phyloP scores from a whole-genome alignment of 2,888 invertebrate species.

The Sarcophaga variegata region DNA sequence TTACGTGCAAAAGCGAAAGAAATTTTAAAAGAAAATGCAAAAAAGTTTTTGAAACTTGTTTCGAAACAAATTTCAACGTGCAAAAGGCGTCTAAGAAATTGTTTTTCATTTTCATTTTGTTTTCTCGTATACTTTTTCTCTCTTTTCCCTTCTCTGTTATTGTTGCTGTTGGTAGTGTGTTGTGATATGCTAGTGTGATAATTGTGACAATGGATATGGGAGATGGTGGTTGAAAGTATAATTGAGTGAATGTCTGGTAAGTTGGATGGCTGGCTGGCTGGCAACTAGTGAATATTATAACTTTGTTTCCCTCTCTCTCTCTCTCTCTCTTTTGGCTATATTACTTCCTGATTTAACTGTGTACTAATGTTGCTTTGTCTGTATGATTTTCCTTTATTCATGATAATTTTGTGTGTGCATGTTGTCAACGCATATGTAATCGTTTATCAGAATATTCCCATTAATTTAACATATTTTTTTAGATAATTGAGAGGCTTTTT shows the following conservation, averaged over 20 bases:
- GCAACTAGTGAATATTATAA: no score
- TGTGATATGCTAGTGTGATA: constrained; percentile 21
- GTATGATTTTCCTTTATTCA: constrained; percentile 17
- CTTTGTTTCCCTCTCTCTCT: background rate
- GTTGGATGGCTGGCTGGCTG: background rate
- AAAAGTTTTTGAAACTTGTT: no score
- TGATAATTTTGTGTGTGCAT: constrained; percentile 46
- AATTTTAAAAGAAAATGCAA: no score
- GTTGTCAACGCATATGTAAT: constrained; percentile 60
- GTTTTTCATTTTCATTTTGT: background rate
- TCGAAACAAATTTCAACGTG: no score
- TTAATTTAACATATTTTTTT: constrained; percentile 26
- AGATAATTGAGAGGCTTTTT: no score
- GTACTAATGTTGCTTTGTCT: background rate
- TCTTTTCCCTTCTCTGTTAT: background rate
- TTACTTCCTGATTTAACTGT: background rate
- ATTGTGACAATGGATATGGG: constrained; percentile 6
- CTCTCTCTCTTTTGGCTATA: background rate
- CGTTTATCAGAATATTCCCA: constrained; percentile 58
- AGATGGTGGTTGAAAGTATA: background rate
- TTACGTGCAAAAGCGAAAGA: no score
- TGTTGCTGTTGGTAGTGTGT: background rate
- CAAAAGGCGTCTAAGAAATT: no score
- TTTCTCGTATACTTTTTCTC: background rate
- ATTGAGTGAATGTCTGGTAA: constrained; percentile 22